phyloP scores from a whole-genome alignment of 2,113 vertebrate species.

The Puntigrus tetrazona region DNA sequence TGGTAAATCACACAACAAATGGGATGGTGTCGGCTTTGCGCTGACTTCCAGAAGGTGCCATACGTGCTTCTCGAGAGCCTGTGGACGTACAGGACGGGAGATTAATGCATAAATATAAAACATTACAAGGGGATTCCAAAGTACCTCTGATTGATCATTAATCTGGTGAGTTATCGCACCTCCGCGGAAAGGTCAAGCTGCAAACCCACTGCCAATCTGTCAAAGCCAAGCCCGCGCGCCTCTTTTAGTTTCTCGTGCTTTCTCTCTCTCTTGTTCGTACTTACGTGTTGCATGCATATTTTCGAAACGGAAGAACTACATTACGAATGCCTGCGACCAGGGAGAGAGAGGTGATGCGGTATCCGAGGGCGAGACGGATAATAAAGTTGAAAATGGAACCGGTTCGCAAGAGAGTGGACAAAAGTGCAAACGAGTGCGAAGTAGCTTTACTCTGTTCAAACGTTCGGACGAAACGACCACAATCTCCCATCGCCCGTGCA shows the following conservation, averaged over 20 bases:
- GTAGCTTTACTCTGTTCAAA: conserved; percentile 44
- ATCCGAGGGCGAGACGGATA: conserved; percentile 39
- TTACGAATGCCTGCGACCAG: conserved; percentile 21
- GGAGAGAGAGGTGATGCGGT: conserved; percentile 6
- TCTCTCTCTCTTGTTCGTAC: not conserved
- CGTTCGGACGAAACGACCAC: conserved; percentile 38
- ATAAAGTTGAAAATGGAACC: conserved; percentile 60
- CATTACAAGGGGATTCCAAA: conserved; percentile 70
- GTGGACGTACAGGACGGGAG: conserved; percentile 51
- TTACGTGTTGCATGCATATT: conserved; percentile 39
- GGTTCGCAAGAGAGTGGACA: conserved; percentile 1
- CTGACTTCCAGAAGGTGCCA: conserved; percentile 44
- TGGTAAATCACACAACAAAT: conserved; percentile 51
- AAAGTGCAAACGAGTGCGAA: conserved; percentile 3
- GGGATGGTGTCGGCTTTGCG: conserved; percentile 45
- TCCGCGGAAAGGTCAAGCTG: conserved; percentile 79
- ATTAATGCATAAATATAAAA: conserved; percentile 60
- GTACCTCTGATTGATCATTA: conserved; percentile 82
- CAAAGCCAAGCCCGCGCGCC: conserved; percentile 62
- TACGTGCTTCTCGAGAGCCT: conserved; percentile 52
- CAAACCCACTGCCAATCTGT: conserved; percentile 78
- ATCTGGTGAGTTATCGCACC: conserved; percentile 80
- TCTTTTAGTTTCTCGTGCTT: conserved; percentile 58
- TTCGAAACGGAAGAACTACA: conserved; percentile 25
- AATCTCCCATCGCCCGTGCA: conserved; percentile 49